Evolutionary conservation across 2,888 invertebrate genomes (phyloP), one percentile per base, ranked within the genome.

Genomic region (Lepetodrilus schrolli): DNA sequence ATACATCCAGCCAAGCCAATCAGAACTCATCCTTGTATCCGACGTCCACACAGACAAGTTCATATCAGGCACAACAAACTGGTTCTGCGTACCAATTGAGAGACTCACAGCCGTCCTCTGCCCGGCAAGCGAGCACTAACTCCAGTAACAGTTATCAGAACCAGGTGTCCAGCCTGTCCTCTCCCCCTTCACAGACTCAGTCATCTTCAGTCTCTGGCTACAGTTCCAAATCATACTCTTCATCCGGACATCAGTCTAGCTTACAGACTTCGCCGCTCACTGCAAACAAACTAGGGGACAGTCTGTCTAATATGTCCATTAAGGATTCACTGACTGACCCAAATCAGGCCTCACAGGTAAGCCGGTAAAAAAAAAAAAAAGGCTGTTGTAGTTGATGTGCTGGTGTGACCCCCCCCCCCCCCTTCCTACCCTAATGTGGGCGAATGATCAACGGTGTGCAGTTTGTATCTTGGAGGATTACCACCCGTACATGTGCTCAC

Each of bases 281-380:
- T 66, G 81, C 82, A 20, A 85, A 82, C 74, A 88, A 89, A 80
- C 77, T 89, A 17, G 82, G 83, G 69, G 88, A 89, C 73, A 86
- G 84, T 75, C 78, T 88, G 50, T 86, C 86, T 30, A 89, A 88
- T 76, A 84, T 89, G 83, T 75, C 83, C 5, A 82, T 88, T 30
- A 88, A 89, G 73, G 89, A 89, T 70, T 75, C 80, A 47, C 37
- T 80, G 17, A 66, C 85, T 74, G 80, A 81, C 79, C 82, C 74
- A 77, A 84, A 58, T 26, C 80, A 50, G 72, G 76, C 77, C 23
- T 71, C 80, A n/a, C 82, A 82, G 77, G 82, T 82, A 68, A 76
- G 72, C 58, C n/a, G n/a, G n/a, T n/a, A n/a, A n/a, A n/a, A n/a
- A n/a, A n/a, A n/a, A n/a, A n/a, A n/a, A n/a, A n/a, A n/a, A n/a